phyloP scores from a whole-genome alignment of 2,797 vertebrate genomes.

The Bryconaethiops microstoma region DNA sequence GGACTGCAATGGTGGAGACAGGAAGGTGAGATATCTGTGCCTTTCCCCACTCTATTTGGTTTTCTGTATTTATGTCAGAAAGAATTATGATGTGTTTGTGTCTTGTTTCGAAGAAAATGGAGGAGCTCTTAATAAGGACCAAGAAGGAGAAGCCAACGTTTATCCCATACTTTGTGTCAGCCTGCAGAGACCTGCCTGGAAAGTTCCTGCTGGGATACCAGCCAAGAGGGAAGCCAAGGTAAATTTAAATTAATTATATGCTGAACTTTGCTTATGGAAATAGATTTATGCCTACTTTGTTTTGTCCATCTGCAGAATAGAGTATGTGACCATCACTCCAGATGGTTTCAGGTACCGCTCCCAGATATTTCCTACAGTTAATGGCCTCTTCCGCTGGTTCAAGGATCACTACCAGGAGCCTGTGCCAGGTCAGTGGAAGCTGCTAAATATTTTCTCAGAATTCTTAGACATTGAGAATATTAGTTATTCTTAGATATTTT shows the following conservation, averaged over 20 bases:
- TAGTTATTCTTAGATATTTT: too few species aligned
- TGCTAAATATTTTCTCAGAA: too few species aligned
- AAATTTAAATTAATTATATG: background rate
- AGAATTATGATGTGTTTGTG: background rate
- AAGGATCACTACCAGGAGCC: slow-evolving; percentile 99
- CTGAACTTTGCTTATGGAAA: background rate
- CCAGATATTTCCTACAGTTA: slow-evolving; percentile 94
- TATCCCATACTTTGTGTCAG: slow-evolving; percentile 96
- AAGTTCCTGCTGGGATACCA: slow-evolving; percentile 99
- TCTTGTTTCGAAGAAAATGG: slow-evolving; percentile 87
- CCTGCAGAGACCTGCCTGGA: slow-evolving; percentile 95
- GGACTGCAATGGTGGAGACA: slow-evolving; percentile 88
- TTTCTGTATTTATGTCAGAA: slow-evolving; percentile 5
- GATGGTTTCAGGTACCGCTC: slow-evolving; percentile 97
- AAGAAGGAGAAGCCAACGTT: slow-evolving; percentile 99
- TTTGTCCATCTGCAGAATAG: slow-evolving; percentile 78
- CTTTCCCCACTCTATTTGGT: background rate
- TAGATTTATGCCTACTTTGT: background rate
- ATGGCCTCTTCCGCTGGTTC: slow-evolving; percentile 98
- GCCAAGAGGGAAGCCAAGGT: slow-evolving; percentile 98
- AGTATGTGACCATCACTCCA: slow-evolving; percentile 96
- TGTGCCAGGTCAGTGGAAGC: slow-evolving; percentile 84
- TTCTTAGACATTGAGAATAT: background rate
- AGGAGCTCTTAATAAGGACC: slow-evolving; percentile 89
- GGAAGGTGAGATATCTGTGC: slow-evolving; percentile 79